A percentile compares a stretch with the other conserved stretches of the same genome.
These are phyloP conservation scores for Darevskia mixta DNA, from an alignment of 2,797 vertebrate genomes.

Conservation along the genomic window DNA sequence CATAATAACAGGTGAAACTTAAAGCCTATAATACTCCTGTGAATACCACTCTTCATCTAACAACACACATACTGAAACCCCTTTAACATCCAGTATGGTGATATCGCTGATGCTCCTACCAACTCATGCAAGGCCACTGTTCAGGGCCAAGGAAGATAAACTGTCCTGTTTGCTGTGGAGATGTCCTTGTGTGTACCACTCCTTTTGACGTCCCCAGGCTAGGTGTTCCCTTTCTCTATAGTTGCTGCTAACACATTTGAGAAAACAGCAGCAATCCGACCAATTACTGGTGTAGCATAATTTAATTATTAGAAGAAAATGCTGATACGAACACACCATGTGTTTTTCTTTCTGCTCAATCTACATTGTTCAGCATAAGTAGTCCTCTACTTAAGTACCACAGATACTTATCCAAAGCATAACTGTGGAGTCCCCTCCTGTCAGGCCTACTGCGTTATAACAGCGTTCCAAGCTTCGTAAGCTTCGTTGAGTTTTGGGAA, in stretches of 20 bases:
- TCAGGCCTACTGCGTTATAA: slow-evolving; percentile 62
- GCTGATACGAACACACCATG: background rate
- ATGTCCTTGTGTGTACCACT: background rate
- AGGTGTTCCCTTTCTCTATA: background rate
- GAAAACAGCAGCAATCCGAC: background rate
- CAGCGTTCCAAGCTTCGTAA: slow-evolving; percentile 71
- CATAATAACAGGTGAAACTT: background rate
- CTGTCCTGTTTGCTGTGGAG: background rate
- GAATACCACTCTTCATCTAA: background rate
- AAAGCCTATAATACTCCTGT: background rate
- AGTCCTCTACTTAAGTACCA: slow-evolving; percentile 56
- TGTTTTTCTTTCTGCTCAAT: slow-evolving; percentile 37
- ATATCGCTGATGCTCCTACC: background rate
- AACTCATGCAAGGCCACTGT: background rate
- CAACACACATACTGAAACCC: background rate
- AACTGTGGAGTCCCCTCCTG: slow-evolving; percentile 66
- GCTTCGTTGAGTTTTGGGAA: slow-evolving; percentile 72
- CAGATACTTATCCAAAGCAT: slow-evolving; percentile 67
- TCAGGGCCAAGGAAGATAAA: background rate
- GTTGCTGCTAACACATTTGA: background rate
- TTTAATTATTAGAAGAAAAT: background rate
- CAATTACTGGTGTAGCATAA: background rate
- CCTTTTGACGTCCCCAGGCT: too few relatives aligned
- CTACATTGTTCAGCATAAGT: slow-evolving; percentile 61
- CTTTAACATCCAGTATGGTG: background rate